Evolutionary conservation across 1,140 invertebrate genomes (phyloP).

Genomic region (Episyrphus balteatus): DNA sequence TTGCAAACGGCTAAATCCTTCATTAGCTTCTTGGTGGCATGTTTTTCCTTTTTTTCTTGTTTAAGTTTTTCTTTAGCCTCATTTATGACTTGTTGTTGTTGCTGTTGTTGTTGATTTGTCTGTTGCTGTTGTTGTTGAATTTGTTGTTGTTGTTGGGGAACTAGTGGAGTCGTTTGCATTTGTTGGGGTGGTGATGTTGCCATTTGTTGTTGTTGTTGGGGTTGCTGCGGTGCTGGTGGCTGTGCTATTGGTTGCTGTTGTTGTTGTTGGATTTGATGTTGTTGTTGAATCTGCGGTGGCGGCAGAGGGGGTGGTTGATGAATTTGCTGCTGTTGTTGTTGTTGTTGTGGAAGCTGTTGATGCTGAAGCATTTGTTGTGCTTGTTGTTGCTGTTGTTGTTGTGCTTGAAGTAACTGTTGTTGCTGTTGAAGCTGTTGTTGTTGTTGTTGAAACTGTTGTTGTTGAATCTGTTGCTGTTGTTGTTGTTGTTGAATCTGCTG

Average conservation of each 20-base stretch:
- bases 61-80: conserved; percentile 36
- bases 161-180: not conserved
- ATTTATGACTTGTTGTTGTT: not conserved
- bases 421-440: not conserved
- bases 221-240: not conserved
- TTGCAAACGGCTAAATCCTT: conserved; percentile 68
- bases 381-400: not conserved
- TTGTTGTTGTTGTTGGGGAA: not conserved
- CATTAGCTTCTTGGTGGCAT: conserved; percentile 57
- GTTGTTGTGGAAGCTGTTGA: not conserved
- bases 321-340: not conserved
- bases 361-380: not conserved
- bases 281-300: not conserved
- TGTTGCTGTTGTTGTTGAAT: not conserved
- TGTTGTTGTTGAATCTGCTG: conserved; percentile 5
- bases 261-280: not conserved
- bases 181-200: not conserved
- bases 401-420: not conserved
- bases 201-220: not conserved
- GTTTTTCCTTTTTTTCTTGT: conserved; percentile 53
- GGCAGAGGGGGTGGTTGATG: not conserved
- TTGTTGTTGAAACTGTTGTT: not conserved
- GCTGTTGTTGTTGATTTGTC: conserved; percentile 1
- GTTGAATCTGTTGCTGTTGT: conserved; percentile 10
- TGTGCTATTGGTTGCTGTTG: conserved; percentile 3